Percentiles rank a stretch among this genome's conserved stretches.
Conservation (phyloP, 2,797 vertebrate species). For the Xiphophorus birchmanni region DNA sequence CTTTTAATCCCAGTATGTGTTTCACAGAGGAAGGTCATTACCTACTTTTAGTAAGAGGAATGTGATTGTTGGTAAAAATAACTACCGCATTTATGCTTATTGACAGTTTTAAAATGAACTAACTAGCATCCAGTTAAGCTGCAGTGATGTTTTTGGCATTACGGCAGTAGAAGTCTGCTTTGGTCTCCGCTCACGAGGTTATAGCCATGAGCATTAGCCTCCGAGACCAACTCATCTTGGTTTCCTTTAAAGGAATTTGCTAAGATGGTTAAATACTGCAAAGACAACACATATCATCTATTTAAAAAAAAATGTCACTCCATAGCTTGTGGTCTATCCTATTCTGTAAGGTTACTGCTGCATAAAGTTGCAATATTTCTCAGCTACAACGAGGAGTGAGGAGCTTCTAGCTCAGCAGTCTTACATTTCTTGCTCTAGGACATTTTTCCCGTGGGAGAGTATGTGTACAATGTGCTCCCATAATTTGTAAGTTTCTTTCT, state of each 20-base stretch:
- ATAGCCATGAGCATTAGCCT: background rate
- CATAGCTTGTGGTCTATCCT: background rate
- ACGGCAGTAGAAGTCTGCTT: background rate
- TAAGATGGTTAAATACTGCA: background rate
- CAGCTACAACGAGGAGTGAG: background rate
- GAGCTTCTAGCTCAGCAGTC: background rate
- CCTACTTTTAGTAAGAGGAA: background rate
- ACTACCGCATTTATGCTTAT: background rate
- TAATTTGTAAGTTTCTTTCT: conserved; percentile 23
- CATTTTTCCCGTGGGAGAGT: conserved; percentile 9
- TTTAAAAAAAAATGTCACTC: background rate
- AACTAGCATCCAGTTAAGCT: background rate
- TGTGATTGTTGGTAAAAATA: background rate
- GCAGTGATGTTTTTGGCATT: background rate
- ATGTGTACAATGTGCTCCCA: background rate
- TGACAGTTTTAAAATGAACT: background rate
- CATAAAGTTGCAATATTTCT: background rate
- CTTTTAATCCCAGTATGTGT: background rate
- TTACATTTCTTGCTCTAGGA: background rate
- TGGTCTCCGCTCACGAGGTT: background rate
- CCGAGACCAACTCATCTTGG: background rate
- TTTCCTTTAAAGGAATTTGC: background rate
- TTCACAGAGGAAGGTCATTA: background rate
- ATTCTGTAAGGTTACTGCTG: background rate
- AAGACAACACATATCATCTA: background rate